Evolutionary conservation across 2,888 invertebrate genomes (phyloP).

Genomic region (Alloplasta piceator): DNA sequence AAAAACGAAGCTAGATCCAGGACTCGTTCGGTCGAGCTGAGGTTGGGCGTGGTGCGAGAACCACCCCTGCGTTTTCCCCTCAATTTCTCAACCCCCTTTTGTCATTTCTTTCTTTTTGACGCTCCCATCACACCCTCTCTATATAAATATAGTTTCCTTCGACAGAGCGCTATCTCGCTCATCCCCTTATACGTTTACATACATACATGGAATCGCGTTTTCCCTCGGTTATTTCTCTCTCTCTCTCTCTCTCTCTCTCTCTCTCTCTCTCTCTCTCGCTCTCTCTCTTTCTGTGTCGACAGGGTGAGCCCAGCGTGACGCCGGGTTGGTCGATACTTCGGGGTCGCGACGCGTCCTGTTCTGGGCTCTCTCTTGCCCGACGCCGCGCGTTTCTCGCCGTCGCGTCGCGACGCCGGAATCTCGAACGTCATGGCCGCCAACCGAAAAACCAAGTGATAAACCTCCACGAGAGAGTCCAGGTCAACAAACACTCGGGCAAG

Average conservation of each 20-base stretch:
- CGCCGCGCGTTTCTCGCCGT: conserved; percentile 76
- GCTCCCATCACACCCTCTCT: neutral
- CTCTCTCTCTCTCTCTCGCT: conserved; percentile 53
- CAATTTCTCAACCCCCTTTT: conserved; percentile 38
- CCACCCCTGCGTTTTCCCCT: conserved; percentile 45
- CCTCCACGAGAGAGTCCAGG: conserved; percentile 28
- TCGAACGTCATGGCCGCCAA: conserved; percentile 79
- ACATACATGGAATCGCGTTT: conserved; percentile 8
- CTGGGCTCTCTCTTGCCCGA: conserved; percentile 50
- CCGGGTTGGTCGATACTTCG: conserved; percentile 82
- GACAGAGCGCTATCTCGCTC: conserved; percentile 48
- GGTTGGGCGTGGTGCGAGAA: conserved; percentile 82
- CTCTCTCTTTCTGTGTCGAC: conserved; percentile 30
- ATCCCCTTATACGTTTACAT: conserved; percentile 24
- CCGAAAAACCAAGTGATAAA: conserved; percentile 63
- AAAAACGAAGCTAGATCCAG: conserved; percentile 70
- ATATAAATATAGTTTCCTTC: conserved; percentile 32
- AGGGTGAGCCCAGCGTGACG: conserved; percentile 59
- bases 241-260: conserved; percentile 56
- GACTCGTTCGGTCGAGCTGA: conserved; percentile 73
- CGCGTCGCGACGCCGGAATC: conserved; percentile 82
- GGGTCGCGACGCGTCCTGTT: conserved; percentile 67
- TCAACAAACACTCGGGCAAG: conserved; percentile 21
- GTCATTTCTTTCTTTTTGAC: conserved; percentile 38
- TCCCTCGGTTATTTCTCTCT: conserved; percentile 1